phyloP scores from a whole-genome alignment of 2,888 invertebrate genomes.

The Polydrusus tereticollis region DNA sequence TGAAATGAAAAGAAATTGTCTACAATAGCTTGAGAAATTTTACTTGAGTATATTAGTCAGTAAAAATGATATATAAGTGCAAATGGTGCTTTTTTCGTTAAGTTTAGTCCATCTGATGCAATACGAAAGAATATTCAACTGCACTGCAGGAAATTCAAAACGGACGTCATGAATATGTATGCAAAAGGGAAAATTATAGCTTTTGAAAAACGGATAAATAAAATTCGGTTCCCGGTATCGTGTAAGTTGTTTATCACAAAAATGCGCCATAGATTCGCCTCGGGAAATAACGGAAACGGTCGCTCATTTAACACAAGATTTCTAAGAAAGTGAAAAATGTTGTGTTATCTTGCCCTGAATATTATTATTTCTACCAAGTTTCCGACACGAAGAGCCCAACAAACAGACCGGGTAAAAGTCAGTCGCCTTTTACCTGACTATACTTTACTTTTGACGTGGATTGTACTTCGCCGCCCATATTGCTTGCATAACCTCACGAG shows the following conservation, averaged over 20 bases:
- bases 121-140: conserved; percentile 19
- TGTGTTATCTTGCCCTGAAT: conserved; percentile 39
- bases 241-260: conserved; percentile 52
- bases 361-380: conserved; percentile 37
- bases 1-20: no score
- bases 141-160: conserved; percentile 34
- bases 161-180: conserved; percentile 52
- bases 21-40: no score
- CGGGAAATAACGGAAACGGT: conserved; percentile 52
- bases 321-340: conserved; percentile 55
- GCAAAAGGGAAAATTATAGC: conserved; percentile 51
- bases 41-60: background rate
- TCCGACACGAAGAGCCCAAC: conserved; percentile 33
- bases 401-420: conserved; percentile 12
- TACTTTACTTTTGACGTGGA: conserved; percentile 53
- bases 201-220: conserved; percentile 53
- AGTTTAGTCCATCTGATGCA: background rate
- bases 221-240: conserved; percentile 52
- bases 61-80: background rate
- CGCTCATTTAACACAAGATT: conserved; percentile 52
- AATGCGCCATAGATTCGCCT: conserved; percentile 43
- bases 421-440: conserved; percentile 31
- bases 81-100: background rate
- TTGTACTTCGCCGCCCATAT: conserved; percentile 68
- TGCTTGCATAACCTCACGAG: conserved; percentile 69